Conservation (phyloP, 1,140 invertebrate species). For the Bombus sylvicola region DNA sequence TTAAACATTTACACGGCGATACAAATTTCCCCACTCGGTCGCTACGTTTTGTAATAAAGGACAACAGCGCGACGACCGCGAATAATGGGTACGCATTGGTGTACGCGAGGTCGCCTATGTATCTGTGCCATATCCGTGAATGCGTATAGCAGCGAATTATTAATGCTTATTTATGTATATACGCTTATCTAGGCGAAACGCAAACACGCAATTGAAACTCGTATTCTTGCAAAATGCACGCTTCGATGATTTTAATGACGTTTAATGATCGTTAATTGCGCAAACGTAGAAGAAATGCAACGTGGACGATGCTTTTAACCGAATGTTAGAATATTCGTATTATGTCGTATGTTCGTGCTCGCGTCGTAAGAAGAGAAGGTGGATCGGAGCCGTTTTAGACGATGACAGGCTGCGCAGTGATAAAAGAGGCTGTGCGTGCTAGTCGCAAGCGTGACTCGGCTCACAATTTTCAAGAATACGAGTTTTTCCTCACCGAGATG, state of each 20-base stretch:
- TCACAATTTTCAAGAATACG: no score
- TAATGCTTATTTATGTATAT: conserved; percentile 21
- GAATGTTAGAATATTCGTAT: neutral
- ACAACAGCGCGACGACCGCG: conserved; percentile 26
- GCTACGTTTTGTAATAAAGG: conserved; percentile 17
- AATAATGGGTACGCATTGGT: conserved; percentile 7
- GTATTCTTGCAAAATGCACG: neutral
- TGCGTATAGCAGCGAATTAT: neutral
- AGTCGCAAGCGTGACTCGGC: no score
- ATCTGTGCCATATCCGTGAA: neutral
- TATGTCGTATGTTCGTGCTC: no score
- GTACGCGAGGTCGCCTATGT: neutral
- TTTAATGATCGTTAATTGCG: conserved; percentile 9
- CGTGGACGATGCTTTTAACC: neutral
- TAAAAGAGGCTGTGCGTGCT: neutral
- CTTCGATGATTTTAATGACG: conserved; percentile 20
- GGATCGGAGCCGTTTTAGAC: neutral
- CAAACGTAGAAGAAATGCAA: neutral
- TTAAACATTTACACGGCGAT: conserved; percentile 37
- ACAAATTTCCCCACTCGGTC: conserved; percentile 11
- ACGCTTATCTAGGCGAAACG: conserved; percentile 25
- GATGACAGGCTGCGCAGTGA: neutral
- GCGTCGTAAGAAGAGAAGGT: neutral
- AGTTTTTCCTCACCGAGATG: neutral
- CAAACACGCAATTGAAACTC: conserved; percentile 13